Conservation (phyloP, 2,888 invertebrate genomes). For the Tanaodytes sp. region DNA sequence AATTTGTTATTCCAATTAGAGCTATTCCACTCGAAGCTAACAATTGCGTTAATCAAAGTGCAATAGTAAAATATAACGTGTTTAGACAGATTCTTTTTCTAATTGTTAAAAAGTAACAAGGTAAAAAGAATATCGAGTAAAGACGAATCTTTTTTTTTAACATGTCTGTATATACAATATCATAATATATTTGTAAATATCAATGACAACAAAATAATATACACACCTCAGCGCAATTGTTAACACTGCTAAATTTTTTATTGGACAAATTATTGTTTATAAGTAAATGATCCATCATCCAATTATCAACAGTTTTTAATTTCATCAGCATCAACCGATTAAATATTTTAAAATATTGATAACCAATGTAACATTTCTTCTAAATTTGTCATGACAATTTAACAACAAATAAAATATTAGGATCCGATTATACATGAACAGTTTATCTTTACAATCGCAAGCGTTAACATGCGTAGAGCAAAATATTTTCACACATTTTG, state of each 20-base stretch:
- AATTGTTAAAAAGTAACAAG: constrained; percentile 24
- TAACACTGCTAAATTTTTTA: background rate
- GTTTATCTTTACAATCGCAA: no score
- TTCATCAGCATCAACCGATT: constrained; percentile 13
- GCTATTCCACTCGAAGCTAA: constrained; percentile 29
- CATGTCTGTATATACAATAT: no score
- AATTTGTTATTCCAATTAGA: no score
- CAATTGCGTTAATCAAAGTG: constrained; percentile 27
- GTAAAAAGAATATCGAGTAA: constrained; percentile 19
- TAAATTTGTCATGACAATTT: constrained; percentile 6
- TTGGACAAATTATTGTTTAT: background rate
- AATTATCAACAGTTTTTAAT: constrained; percentile 23
- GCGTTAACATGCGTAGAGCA: no score
- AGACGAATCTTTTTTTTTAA: no score
- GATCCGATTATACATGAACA: no score
- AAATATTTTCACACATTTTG: no score
- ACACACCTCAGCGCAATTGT: background rate
- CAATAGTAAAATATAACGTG: constrained; percentile 37
- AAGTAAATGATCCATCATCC: constrained; percentile 2
- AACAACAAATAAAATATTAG: constrained; percentile 11
- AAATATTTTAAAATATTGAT: constrained; percentile 1
- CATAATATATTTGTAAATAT: no score
- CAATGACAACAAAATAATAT: no score
- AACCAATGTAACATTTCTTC: constrained; percentile 29
- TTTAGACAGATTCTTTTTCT: constrained; percentile 24